Evolutionary conservation across 2,888 invertebrate genomes (phyloP).

Genomic region (Cremastinae sp.): DNA sequence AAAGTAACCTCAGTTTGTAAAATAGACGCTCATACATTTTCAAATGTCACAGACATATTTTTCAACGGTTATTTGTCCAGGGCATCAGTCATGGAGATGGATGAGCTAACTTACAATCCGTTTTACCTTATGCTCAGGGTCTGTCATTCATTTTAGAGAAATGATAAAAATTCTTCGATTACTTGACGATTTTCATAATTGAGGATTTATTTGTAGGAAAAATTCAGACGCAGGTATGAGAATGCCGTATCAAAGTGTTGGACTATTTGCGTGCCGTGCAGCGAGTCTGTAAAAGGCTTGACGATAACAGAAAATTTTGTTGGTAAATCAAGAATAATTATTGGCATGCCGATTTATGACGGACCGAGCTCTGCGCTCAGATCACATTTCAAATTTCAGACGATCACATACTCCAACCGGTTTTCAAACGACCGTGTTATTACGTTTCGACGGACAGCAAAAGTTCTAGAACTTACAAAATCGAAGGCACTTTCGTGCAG

Average conservation of each 20-base stretch:
- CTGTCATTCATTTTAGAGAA: slow-evolving; percentile 29
- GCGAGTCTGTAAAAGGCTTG: slow-evolving; percentile 65
- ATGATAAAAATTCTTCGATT: slow-evolving; percentile 7
- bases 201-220: slow-evolving; percentile 62
- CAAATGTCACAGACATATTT: slow-evolving; percentile 2
- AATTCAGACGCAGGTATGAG: slow-evolving; percentile 68
- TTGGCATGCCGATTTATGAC: neutral
- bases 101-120: slow-evolving; percentile 64
- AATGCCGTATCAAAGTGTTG: slow-evolving; percentile 69
- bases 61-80: neutral
- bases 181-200: slow-evolving; percentile 4
- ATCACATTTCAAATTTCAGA: slow-evolving; percentile 63
- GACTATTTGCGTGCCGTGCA: slow-evolving; percentile 71
- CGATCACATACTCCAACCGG: slow-evolving; percentile 68
- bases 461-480: slow-evolving; percentile 60
- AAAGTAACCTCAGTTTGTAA: neutral
- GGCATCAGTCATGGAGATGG: slow-evolving; percentile 57
- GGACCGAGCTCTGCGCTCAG: neutral
- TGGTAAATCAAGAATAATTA: slow-evolving; percentile 60
- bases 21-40: neutral
- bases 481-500: slow-evolving; percentile 57
- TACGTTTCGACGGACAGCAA: slow-evolving; percentile 59
- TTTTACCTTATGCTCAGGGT: slow-evolving; percentile 66
- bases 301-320: slow-evolving; percentile 68
- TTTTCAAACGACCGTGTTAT: slow-evolving; percentile 54